These are phyloP conservation scores for Idris sp. DNA, from an alignment of 1,140 invertebrate species.

Conservation along the genomic window DNA sequence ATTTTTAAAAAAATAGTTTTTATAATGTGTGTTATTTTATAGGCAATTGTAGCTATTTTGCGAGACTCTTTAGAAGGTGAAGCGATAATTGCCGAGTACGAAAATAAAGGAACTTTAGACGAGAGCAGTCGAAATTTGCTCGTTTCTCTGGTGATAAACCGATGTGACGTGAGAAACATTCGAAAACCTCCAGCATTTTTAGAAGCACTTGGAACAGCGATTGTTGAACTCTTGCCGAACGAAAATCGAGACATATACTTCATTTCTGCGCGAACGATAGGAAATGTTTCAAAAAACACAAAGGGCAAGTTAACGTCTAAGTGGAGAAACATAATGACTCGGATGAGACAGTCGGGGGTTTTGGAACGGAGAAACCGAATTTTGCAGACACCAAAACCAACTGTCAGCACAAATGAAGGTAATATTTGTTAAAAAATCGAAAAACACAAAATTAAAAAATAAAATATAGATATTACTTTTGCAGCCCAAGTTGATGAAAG, in stretches of 20 bases:
- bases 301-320: conserved; percentile 55
- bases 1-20: conserved; percentile 5
- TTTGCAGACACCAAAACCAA: conserved; percentile 30
- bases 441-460: too few relatives aligned
- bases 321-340: conserved; percentile 53
- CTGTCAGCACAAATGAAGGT: conserved; percentile 15
- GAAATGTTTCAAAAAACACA: conserved; percentile 52
- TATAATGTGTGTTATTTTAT: too few relatives aligned
- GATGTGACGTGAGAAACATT: conserved; percentile 46
- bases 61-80: conserved; percentile 51
- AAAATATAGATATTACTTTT: too few relatives aligned
- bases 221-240: conserved; percentile 50
- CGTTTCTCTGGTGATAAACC: conserved; percentile 50
- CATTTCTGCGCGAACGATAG: conserved; percentile 49
- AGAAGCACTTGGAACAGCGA: conserved; percentile 34
- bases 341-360: conserved; percentile 44
- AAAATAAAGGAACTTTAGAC: conserved; percentile 50
- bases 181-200: conserved; percentile 53
- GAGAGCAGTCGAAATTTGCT: conserved; percentile 56
- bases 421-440: conserved; percentile 1
- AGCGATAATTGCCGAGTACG: conserved; percentile 54
- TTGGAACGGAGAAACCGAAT: conserved; percentile 38
- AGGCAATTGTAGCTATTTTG: conserved; percentile 48
- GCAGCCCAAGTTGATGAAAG: conserved; percentile 35
- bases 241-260: conserved; percentile 56